Base-by-base conservation (phyloP, 2,797 vertebrate species). In the Mus caroli region DNA sequence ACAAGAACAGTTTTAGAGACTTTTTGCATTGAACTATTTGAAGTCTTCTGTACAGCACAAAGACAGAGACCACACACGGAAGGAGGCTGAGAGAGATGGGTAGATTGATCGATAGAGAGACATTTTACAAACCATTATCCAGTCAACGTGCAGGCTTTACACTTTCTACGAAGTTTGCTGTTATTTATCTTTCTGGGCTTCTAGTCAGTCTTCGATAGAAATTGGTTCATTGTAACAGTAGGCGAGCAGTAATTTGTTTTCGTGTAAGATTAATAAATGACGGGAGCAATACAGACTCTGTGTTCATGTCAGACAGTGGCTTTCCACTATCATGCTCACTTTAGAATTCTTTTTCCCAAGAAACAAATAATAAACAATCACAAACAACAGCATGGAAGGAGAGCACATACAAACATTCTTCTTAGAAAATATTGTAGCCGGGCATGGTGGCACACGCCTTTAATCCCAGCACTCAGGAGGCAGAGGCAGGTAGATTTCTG, bases 331-430 rank as follows among this genome's bases (percentile, higher is more conserved):
- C 90, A 13, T 92, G 78, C 54, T 92, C 60, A 50, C 12, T 62
- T 60, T 62, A 37, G 85, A 95, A 98, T 34, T 10, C 86, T 92
- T 96, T 88, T 79, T 80, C n/a, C 94, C 40, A 95, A 88, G 50
- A 91, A 96, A 37, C 28, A 97, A 94, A 92, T 77, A 94, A 77
- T 60, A 92, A 91, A 64, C 26, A 88, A 91, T 97, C 60, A 75
- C 91, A 83, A 56, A 96, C 37, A 88, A 14, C 71, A 94, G 77
- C 95, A 83, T 93, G 87, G 60, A 93, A 86, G 80, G 92, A 95
- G 96, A 96, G 64, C 89, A 50, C 77, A 62, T 17, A 15, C 75
- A 97, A 92, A 97, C 97, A n/a, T 67, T n/a, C 82, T 85, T 62
- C 34, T 50, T 9, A 50, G 28, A 58, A 34, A 67, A 50, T 85